phyloP scores from a whole-genome alignment of 2,113 vertebrate species.

The Pterocles orientalis region DNA sequence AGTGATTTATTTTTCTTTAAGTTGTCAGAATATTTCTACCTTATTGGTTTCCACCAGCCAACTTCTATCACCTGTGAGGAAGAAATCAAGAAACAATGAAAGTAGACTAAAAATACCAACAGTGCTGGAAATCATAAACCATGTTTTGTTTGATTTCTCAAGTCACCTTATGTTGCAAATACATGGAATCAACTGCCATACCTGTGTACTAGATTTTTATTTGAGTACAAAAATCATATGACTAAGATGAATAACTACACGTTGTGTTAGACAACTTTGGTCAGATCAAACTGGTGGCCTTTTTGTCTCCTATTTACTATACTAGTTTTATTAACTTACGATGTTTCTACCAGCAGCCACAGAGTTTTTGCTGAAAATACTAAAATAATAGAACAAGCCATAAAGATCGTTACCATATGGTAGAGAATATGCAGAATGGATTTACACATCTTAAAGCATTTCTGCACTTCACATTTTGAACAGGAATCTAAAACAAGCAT shows the following conservation, averaged over 20 bases:
- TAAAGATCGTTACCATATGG: background rate
- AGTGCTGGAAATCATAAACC: background rate
- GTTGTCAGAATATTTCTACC: background rate
- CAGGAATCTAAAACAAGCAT: background rate
- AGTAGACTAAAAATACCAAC: background rate
- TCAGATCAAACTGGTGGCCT: background rate
- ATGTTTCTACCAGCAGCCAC: background rate
- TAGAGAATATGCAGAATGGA: background rate
- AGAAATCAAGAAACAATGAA: background rate
- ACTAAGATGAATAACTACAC: background rate
- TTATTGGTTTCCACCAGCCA: background rate
- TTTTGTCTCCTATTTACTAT: background rate
- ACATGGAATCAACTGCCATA: background rate
- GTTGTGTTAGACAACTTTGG: background rate
- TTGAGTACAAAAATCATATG: background rate
- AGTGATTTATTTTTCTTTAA: background rate
- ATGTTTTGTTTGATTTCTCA: background rate
- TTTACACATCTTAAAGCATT: background rate
- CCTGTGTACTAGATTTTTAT: background rate
- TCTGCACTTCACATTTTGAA: background rate
- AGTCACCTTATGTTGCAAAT: background rate
- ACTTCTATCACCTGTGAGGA: background rate
- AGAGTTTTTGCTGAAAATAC: background rate
- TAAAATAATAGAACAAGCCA: background rate
- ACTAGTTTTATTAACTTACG: background rate